Evolutionary conservation across 1,140 invertebrate species (phyloP).

Genomic region (Macrocentrus cingulum): DNA sequence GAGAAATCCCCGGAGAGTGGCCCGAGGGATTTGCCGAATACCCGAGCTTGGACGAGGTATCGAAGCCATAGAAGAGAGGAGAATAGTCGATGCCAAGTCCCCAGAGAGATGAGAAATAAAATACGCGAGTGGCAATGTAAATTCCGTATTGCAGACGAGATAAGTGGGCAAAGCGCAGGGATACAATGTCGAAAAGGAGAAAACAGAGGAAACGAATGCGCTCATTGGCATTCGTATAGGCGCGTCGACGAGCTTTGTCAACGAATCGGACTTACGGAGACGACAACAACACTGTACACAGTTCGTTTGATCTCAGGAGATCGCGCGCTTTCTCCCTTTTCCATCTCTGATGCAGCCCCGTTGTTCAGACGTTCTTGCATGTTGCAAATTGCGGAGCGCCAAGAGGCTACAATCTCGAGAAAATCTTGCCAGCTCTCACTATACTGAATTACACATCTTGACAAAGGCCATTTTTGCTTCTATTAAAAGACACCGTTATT

Average conservation of each 20-base stretch:
- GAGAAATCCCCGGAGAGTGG: slow-evolving; percentile 27
- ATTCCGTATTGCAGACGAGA: slow-evolving; percentile 11
- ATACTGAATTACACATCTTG: too few species aligned
- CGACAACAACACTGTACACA: not conserved
- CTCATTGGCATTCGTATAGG: slow-evolving; percentile 8
- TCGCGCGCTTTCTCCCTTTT: not conserved
- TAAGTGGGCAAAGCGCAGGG: slow-evolving; percentile 3
- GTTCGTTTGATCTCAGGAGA: slow-evolving; percentile 9
- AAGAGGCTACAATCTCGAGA: too few species aligned
- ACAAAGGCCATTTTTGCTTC: too few species aligned
- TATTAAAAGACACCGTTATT: too few species aligned
- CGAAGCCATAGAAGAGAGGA: not conserved
- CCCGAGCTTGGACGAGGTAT: not conserved
- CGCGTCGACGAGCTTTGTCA: slow-evolving; percentile 10
- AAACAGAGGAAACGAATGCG: not conserved
- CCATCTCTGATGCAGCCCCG: not conserved
- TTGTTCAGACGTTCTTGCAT: not conserved
- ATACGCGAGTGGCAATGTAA: slow-evolving; percentile 3
- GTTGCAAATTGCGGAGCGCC: too few species aligned
- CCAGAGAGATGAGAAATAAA: slow-evolving; percentile 4
- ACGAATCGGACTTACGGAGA: slow-evolving; percentile 9
- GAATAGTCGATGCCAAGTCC: not conserved
- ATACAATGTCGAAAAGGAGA: not conserved
- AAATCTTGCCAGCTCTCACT: too few species aligned
- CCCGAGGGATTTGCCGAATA: not conserved